phyloP scores from a whole-genome alignment of 2,113 vertebrate genomes.

The Pan paniscus region DNA sequence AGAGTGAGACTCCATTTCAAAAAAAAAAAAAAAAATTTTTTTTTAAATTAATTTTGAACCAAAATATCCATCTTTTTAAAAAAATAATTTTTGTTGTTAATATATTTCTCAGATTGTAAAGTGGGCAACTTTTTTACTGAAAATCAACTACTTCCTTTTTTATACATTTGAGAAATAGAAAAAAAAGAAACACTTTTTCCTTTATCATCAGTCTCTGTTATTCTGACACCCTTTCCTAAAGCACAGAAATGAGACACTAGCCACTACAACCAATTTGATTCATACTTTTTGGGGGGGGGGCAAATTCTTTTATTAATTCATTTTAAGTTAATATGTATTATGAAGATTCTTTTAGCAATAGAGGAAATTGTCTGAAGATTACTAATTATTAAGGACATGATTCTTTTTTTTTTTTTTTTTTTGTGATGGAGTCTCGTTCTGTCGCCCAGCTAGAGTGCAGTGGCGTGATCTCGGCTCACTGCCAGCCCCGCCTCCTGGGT shows the following conservation, averaged over 20 bases:
- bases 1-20: too few relatives aligned
- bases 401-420: constrained; percentile 20
- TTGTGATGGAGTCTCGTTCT: background rate
- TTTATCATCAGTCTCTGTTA: constrained; percentile 15
- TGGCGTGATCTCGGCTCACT: too few relatives aligned
- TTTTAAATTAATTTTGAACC: background rate
- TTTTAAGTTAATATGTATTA: background rate
- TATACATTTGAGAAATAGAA: constrained; percentile 43
- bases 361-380: background rate
- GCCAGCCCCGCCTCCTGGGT: too few relatives aligned
- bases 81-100: constrained; percentile 38
- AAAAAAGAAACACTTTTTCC: background rate
- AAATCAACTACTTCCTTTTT: constrained; percentile 24
- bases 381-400: background rate
- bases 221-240: constrained; percentile 32
- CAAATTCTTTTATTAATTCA: constrained; percentile 3
- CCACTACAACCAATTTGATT: background rate
- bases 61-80: background rate
- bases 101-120: constrained; percentile 30
- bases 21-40: too few relatives aligned
- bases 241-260: constrained; percentile 4
- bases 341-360: background rate
- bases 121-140: constrained; percentile 9
- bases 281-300: background rate
- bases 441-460: too few relatives aligned